Evolutionary conservation across 2,888 invertebrate species (phyloP).

Genomic region (Lysandra bellargus): DNA sequence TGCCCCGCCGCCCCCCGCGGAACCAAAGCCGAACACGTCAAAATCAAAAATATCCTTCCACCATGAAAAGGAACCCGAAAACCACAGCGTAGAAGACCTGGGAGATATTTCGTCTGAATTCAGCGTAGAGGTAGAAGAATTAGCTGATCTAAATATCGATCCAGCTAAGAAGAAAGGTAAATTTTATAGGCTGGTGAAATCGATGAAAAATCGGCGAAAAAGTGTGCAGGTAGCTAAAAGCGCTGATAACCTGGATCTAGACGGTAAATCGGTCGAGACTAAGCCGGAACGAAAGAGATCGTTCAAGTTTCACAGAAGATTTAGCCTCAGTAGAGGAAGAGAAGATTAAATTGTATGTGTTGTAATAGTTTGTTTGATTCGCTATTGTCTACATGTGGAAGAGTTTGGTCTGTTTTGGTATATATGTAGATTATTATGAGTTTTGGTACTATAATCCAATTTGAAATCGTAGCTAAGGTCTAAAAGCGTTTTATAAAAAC

Average conservation of each 20-base stretch:
- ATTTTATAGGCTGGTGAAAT: slow-evolving; percentile 72
- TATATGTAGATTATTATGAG: background rate
- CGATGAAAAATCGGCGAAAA: slow-evolving; percentile 75
- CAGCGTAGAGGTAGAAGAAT: slow-evolving; percentile 73
- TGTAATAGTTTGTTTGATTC: slow-evolving; percentile 33
- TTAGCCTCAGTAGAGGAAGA: slow-evolving; percentile 68
- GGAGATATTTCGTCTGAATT: slow-evolving; percentile 76
- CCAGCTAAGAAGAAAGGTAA: slow-evolving; percentile 69
- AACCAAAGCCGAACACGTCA: slow-evolving; percentile 66
- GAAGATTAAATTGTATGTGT: slow-evolving; percentile 58
- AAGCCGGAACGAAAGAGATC: slow-evolving; percentile 68
- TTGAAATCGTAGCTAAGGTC: background rate
- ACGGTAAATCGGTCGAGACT: slow-evolving; percentile 60
- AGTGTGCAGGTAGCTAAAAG: slow-evolving; percentile 75
- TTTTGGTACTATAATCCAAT: background rate
- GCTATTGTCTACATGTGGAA: background rate
- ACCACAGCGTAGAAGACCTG: slow-evolving; percentile 72
- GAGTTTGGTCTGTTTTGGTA: background rate
- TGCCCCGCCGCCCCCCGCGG: slow-evolving; percentile 59
- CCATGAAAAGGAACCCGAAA: slow-evolving; percentile 57
- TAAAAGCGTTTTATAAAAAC: slow-evolving; percentile 8
- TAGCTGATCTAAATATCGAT: slow-evolving; percentile 56
- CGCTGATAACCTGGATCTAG: slow-evolving; percentile 62
- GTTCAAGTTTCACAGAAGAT: slow-evolving; percentile 72
- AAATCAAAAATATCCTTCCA: slow-evolving; percentile 63